Percentiles rank a stretch among this genome's conserved stretches.
phyloP scores from a whole-genome alignment of 1,140 invertebrate species.

The Halyomorpha halys region DNA sequence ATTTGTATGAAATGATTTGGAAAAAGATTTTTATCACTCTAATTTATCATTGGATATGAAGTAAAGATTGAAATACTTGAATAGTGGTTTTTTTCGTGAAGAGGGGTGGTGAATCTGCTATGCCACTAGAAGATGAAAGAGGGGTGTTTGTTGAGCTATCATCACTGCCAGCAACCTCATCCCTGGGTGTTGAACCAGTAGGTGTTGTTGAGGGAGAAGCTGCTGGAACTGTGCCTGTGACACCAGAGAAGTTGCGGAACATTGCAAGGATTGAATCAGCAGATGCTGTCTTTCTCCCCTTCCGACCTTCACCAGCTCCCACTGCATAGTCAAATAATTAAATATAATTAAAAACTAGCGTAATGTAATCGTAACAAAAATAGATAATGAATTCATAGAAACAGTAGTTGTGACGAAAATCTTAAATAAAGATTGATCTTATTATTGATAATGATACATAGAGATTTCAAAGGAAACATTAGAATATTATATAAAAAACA shows the following conservation, averaged over 20 bases:
- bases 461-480: too few relatives aligned
- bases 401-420: too few relatives aligned
- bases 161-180: conserved; percentile 51
- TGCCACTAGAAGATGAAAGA: conserved; percentile 42
- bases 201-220: conserved; percentile 48
- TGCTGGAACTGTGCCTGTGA: conserved; percentile 40
- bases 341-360: too few relatives aligned
- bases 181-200: conserved; percentile 54
- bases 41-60: too few relatives aligned
- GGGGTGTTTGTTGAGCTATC: conserved; percentile 50
- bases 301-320: background rate
- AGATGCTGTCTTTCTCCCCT: conserved; percentile 45
- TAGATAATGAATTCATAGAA: too few relatives aligned
- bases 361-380: too few relatives aligned
- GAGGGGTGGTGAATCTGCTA: conserved; percentile 44
- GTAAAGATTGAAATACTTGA: background rate
- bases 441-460: too few relatives aligned
- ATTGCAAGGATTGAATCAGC: conserved; percentile 64
- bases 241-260: conserved; percentile 52
- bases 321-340: too few relatives aligned
- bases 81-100: conserved; percentile 29
- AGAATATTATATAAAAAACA: too few relatives aligned
- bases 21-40: too few relatives aligned
- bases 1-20: too few relatives aligned
- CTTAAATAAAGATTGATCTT: too few relatives aligned